Percentiles rank a stretch among this genome's conserved stretches.
Conservation (phyloP, 2,113 vertebrate species). For the Caranx ignobilis region DNA sequence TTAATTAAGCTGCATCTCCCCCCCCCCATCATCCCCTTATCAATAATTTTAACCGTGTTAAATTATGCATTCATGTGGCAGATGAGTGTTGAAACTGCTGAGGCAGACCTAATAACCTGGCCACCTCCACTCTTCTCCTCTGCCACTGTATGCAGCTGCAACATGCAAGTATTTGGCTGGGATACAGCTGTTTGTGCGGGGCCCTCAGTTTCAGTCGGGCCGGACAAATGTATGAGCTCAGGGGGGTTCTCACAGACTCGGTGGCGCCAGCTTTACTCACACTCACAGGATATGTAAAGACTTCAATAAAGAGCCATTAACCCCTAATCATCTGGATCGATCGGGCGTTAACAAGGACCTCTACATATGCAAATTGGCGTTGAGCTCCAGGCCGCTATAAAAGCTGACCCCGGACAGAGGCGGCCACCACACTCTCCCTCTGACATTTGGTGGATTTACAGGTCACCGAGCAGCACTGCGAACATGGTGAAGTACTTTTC, state of each 20-base stretch:
- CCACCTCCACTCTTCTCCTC: too few relatives aligned
- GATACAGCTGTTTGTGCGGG: slow-evolving; percentile 51
- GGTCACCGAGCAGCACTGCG: slow-evolving; percentile 10
- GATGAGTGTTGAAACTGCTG: neutral
- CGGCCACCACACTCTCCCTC: slow-evolving; percentile 26
- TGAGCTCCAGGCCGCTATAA: slow-evolving; percentile 50
- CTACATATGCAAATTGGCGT: slow-evolving; percentile 78
- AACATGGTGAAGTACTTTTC: slow-evolving; percentile 85
- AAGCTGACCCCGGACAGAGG: neutral
- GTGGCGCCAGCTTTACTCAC: slow-evolving; percentile 85
- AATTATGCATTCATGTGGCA: neutral
- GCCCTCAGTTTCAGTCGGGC: slow-evolving; percentile 50
- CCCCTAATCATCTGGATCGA: slow-evolving; percentile 83
- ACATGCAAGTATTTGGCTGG: slow-evolving; percentile 27
- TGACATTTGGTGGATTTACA: slow-evolving; percentile 44
- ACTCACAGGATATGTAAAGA: slow-evolving; percentile 85
- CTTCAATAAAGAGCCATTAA: slow-evolving; percentile 87
- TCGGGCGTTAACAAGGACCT: slow-evolving; percentile 76
- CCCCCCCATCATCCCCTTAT: neutral
- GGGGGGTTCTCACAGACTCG: slow-evolving; percentile 80
- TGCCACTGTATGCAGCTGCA: slow-evolving; percentile 20
- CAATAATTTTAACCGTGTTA: neutral
- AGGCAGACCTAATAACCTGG: too few relatives aligned
- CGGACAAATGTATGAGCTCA: slow-evolving; percentile 75
- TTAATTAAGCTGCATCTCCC: neutral